phyloP scores from a whole-genome alignment of 92 coral and sea anemone species.

The Porites cylindrica region DNA sequence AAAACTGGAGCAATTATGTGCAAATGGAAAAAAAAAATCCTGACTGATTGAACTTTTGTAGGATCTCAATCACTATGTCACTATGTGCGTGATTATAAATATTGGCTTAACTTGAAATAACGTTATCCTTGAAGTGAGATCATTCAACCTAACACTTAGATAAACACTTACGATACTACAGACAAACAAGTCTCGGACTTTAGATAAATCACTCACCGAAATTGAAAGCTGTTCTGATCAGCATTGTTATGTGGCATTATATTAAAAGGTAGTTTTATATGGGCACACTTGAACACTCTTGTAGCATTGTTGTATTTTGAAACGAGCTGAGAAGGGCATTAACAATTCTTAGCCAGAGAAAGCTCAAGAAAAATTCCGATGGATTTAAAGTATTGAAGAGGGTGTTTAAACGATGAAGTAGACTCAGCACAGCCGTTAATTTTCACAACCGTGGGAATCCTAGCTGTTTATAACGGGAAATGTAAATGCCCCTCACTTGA shows the following conservation, averaged over 20 bases:
- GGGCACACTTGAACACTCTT: constrained; percentile 5
- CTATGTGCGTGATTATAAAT: not conserved
- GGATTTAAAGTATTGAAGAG: too few species aligned
- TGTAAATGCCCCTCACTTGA: constrained; percentile 24
- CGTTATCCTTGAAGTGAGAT: not conserved
- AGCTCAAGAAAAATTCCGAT: too few species aligned
- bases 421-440: too few species aligned
- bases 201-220: constrained; percentile 9
- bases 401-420: not conserved
- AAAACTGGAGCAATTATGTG: too few species aligned
- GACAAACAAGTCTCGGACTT: not conserved
- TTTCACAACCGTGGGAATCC: constrained; percentile 25
- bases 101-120: constrained; percentile 2
- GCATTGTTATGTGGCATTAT: constrained; percentile 16
- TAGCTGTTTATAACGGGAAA: constrained; percentile 21
- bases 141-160: not conserved
- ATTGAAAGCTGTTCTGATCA: not conserved
- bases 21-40: too few species aligned
- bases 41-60: too few species aligned
- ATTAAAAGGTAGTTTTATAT: constrained; percentile 39
- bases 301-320: constrained; percentile 10
- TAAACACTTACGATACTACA: not conserved
- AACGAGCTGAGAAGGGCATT: not conserved
- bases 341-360: not conserved
- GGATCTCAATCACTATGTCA: too few species aligned